Evolutionary conservation across 2,797 vertebrate genomes (phyloP).

Genomic region (Gymnopithys bicolor): DNA sequence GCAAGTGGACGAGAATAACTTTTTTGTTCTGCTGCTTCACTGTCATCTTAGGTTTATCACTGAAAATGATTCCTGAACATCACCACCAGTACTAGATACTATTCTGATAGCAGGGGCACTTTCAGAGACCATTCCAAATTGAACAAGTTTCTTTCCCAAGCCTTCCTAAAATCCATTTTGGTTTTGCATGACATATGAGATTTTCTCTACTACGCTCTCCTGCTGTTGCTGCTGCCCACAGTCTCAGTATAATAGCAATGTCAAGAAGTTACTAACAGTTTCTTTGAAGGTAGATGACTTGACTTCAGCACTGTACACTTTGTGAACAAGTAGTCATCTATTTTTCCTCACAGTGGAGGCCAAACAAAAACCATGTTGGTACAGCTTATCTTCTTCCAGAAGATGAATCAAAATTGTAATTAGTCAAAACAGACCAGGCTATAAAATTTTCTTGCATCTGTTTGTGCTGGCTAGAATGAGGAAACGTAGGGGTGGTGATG

Average conservation of each 20-base stretch:
- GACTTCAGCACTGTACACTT: conserved; percentile 61
- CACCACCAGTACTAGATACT: conserved; percentile 74
- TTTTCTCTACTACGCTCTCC: conserved; percentile 74
- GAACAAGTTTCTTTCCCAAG: conserved; percentile 58
- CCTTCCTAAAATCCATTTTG: conserved; percentile 50
- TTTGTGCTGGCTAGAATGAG: conserved; percentile 73
- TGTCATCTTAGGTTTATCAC: conserved; percentile 79
- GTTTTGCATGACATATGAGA: conserved; percentile 78
- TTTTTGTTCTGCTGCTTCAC: conserved; percentile 75
- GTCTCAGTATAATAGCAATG: conserved; percentile 76
- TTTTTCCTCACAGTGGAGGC: conserved; percentile 71
- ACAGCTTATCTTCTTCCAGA: conserved; percentile 73
- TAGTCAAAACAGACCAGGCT: conserved; percentile 69
- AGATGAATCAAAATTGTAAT: conserved; percentile 72
- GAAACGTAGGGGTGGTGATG: conserved; percentile 69
- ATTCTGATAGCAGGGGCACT: conserved; percentile 72
- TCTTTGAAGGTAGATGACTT: conserved; percentile 69
- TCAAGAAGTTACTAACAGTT: conserved; percentile 73
- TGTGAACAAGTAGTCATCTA: conserved; percentile 68
- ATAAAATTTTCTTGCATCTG: conserved; percentile 58
- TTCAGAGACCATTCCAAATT: conserved; percentile 74
- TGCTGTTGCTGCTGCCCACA: conserved; percentile 77
- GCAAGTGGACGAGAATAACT: conserved; percentile 95
- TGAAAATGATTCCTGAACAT: conserved; percentile 82
- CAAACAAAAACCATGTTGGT: conserved; percentile 59